These are phyloP conservation scores for Lepus oiostolus DNA, from an alignment of 2,797 vertebrate genomes.

Conservation along the genomic window DNA sequence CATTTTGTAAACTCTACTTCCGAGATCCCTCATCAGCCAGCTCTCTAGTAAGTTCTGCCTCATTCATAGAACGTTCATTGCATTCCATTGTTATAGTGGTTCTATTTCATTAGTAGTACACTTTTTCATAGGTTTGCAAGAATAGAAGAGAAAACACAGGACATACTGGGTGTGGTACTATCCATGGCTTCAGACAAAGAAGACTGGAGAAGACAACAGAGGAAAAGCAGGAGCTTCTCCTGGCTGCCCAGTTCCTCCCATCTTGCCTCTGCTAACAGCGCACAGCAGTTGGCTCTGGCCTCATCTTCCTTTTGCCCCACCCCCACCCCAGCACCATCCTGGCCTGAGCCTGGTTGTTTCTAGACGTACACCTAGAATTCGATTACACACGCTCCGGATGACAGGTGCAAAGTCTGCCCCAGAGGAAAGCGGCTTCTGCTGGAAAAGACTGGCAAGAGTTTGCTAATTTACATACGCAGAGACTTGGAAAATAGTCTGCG, in stretches of 20 bases:
- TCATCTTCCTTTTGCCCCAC: background rate
- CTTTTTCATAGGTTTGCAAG: no score
- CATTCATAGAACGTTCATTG: no score
- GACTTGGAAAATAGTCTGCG: conserved; percentile 43
- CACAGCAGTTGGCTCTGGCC: background rate
- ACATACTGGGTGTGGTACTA: no score
- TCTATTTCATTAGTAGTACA: no score
- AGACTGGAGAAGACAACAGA: background rate
- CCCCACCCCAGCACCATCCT: background rate
- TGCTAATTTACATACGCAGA: conserved; percentile 54
- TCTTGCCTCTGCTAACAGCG: conserved; percentile 7
- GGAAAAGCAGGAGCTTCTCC: background rate
- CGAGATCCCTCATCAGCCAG: background rate
- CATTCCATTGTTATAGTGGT: no score
- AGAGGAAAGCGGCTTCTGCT: background rate
- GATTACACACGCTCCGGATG: background rate
- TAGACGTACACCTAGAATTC: conserved; percentile 10
- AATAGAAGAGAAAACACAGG: no score
- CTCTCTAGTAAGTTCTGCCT: conserved; percentile 2
- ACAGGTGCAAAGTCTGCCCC: conserved; percentile 39
- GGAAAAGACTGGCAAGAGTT: conserved; percentile 16
- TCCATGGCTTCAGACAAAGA: background rate
- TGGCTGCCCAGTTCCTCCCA: background rate
- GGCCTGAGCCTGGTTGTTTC: background rate
- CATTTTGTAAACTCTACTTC: background rate